A percentile compares a stretch with the other conserved stretches of the same genome.
Conservation (phyloP, 1,140 invertebrate genomes). For the Drusus annulatus region DNA sequence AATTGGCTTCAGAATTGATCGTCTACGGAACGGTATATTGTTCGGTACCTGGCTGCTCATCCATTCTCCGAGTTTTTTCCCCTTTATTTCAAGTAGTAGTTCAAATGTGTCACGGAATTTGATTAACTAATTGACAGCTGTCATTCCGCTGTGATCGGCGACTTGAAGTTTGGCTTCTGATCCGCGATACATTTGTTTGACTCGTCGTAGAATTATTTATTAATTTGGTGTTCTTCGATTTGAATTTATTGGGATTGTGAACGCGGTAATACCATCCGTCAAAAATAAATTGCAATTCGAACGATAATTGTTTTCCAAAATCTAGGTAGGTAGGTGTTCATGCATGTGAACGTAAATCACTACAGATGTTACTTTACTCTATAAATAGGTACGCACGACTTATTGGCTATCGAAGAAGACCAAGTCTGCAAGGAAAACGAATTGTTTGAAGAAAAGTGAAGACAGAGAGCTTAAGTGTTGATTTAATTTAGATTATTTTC, state of each 20-base stretch:
- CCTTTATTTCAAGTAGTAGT: slow-evolving; percentile 14
- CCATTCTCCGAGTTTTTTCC: neutral
- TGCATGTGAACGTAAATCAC: no score
- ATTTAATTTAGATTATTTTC: no score
- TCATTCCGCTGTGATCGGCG: neutral
- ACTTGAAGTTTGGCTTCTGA: slow-evolving; percentile 29
- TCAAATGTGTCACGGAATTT: slow-evolving; percentile 17
- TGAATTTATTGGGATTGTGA: neutral
- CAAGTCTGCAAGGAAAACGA: no score
- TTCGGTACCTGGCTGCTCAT: neutral
- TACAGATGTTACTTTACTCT: no score
- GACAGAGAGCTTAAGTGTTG: no score
- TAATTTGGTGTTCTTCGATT: neutral
- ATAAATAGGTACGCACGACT: no score
- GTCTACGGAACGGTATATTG: neutral
- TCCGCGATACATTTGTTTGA: slow-evolving; percentile 33
- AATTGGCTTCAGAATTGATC: no score
- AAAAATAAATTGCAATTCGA: slow-evolving; percentile 7
- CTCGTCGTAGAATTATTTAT: slow-evolving; percentile 17
- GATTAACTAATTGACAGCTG: slow-evolving; percentile 26
- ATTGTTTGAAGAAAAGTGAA: no score
- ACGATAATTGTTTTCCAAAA: neutral
- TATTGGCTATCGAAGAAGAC: no score
- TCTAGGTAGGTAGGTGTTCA: no score
- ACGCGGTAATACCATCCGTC: neutral